Evolutionary conservation across 2,888 invertebrate species (phyloP), one percentile per base, ranked within the genome.

Genomic region (Aethes cnicana): DNA sequence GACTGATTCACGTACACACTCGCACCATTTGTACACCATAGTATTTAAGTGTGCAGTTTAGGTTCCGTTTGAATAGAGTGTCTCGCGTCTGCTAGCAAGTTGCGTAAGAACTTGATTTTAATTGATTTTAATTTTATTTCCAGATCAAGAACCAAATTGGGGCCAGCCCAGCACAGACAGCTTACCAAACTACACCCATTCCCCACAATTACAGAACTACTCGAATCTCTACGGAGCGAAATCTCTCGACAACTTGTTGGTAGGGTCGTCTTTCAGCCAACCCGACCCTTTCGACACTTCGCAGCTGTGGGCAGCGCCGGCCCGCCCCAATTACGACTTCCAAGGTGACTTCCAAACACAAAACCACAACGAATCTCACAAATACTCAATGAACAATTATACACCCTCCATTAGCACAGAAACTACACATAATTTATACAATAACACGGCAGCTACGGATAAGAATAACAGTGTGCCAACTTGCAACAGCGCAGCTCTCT

Each of bases 151-250:
- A 32, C 52, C 72, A 3, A 77, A 81, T 41, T 86, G 86, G 86
- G 80, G 78, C 5, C 81, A 82, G 39, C 79, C 80, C 33, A 85
- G 81, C 46, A 75, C 82, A 55, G 90, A 89, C 61, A 87, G 84
- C 57, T 68, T 86, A 9, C 84, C 85, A 3, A 73, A 77, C 3
- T 72, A 71, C 35, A 68, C 74, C 0, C 61, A 72, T 3, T 72
- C 64, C 44, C 57, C 73, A 0, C 69, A 66, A 48, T 62, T 61
- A 50, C 50, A 64, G 1, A 77, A 70, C 9, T 67, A 67, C 42
- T 49, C 72, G 1, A 80, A 74, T 56, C 72, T 88, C 8, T 80
- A 80, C 48, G 83, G 82, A 60, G 83, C 87, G 54, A 87, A 82
- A 59, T 89, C 89, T 2, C 61, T 89, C 57, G 88, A 89, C 48